Percentiles rank a stretch among this genome's conserved stretches.
These are phyloP conservation scores for Euphonia xanthogaster DNA, from an alignment of 2,797 vertebrate genomes.

Conservation along the genomic window DNA sequence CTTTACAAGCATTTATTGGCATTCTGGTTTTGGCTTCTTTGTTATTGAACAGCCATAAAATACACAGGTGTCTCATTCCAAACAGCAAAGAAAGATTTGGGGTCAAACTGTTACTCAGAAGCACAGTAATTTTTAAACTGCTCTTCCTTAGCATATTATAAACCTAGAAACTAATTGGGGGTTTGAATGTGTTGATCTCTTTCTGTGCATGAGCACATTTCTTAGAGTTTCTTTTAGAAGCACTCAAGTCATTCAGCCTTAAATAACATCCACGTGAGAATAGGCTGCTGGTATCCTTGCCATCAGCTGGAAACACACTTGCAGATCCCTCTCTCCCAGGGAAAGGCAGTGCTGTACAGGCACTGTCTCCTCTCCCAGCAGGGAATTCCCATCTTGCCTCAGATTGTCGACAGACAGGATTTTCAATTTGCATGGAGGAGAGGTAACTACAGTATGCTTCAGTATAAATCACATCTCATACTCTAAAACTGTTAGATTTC, in stretches of 20 bases:
- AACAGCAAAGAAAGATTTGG: background rate
- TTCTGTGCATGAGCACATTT: constrained; percentile 4
- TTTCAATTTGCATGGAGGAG: background rate
- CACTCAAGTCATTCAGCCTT: constrained; percentile 35
- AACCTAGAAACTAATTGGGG: background rate
- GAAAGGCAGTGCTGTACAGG: background rate
- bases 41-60: background rate
- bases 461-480: background rate
- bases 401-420: background rate
- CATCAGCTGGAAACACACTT: constrained; percentile 34
- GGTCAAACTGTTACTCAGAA: background rate
- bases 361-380: background rate
- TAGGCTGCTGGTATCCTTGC: constrained; percentile 37
- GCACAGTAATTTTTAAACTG: background rate
- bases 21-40: background rate
- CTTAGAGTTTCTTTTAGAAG: constrained; percentile 32
- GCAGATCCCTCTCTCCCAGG: background rate
- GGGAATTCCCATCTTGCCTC: background rate
- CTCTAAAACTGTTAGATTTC: background rate
- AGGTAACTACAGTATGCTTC: background rate
- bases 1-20: background rate
- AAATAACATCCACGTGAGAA: constrained; percentile 45
- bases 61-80: background rate
- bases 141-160: background rate
- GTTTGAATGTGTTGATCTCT: background rate